These are phyloP conservation scores for Siphlonurus alternatus DNA, from an alignment of 2,888 invertebrate genomes.

Conservation along the genomic window DNA sequence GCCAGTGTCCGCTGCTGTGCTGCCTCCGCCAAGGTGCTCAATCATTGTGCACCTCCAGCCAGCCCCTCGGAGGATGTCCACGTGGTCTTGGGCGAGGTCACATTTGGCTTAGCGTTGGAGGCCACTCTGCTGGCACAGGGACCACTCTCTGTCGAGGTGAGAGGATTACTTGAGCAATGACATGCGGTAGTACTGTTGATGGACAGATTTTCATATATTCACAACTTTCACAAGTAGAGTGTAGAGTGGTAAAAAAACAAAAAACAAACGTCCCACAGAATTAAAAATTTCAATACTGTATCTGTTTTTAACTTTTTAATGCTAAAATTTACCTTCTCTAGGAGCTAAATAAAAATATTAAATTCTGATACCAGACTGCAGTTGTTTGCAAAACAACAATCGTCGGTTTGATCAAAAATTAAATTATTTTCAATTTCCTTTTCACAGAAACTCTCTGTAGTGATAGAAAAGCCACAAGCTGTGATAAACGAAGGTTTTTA, in stretches of 20 bases:
- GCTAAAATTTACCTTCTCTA: no score
- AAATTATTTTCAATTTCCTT: no score
- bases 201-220: constrained; percentile 10
- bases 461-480: constrained; percentile 38
- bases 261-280: no score
- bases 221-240: background rate
- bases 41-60: constrained; percentile 25
- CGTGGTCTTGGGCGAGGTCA: constrained; percentile 53
- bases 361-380: no score
- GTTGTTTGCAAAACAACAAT: no score
- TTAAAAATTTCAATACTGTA: no score
- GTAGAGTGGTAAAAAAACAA: background rate
- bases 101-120: constrained; percentile 55
- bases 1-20: constrained; percentile 51
- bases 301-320: no score
- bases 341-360: no score
- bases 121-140: constrained; percentile 64
- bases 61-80: constrained; percentile 23
- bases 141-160: constrained; percentile 68
- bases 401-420: no score
- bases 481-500: constrained; percentile 40
- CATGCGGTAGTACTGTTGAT: background rate
- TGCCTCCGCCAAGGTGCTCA: constrained; percentile 41
- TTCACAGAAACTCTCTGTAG: constrained; percentile 50
- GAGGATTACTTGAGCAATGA: constrained; percentile 8